Evolutionary conservation across 2,113 vertebrate genomes (phyloP).

Genomic region (Oxyura jamaicensis): DNA sequence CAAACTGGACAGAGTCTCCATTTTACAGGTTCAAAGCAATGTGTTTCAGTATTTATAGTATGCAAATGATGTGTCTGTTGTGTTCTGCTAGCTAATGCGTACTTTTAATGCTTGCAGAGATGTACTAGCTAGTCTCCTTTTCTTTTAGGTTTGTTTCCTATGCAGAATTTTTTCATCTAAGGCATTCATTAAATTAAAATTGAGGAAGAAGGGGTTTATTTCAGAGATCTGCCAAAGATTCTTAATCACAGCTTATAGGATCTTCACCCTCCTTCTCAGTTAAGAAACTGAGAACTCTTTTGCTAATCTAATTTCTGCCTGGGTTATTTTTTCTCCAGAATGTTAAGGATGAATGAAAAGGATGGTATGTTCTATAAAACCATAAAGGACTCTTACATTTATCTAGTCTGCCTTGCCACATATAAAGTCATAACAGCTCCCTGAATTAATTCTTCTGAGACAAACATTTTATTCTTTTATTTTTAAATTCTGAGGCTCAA

Average conservation of each 20-base stretch:
- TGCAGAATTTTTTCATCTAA: neutral
- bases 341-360: neutral
- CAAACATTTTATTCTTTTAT: neutral
- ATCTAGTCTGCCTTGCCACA: neutral
- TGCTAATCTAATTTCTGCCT: neutral
- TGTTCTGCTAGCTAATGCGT: neutral
- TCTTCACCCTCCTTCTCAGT: neutral
- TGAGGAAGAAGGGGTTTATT: neutral
- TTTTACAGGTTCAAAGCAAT: neutral
- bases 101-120: neutral
- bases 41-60: neutral
- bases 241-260: neutral
- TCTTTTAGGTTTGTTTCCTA: neutral
- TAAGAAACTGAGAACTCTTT: neutral
- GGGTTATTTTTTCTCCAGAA: neutral
- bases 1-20: fast-evolving
- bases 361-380: neutral
- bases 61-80: neutral
- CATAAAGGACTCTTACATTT: neutral
- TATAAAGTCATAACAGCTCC: neutral
- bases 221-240: neutral
- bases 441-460: neutral
- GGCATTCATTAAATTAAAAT: neutral
- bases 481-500: neutral
- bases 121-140: neutral